Evolutionary conservation across 2,888 invertebrate genomes (phyloP), one percentile per base, ranked within the genome.

Genomic region (Megalurothrips usitatus): DNA sequence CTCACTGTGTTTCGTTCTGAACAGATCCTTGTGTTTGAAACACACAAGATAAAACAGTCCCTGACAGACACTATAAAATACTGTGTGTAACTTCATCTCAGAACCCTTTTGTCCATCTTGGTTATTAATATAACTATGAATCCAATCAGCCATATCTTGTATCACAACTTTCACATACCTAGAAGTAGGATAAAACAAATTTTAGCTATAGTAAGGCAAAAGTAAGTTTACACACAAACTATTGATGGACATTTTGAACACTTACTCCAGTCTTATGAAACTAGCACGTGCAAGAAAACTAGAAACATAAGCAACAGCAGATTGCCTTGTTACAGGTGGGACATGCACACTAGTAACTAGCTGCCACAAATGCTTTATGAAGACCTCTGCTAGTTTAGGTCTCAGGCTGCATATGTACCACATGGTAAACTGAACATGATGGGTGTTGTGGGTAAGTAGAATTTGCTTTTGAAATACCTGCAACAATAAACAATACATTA

Each of bases 11-110:
- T 92, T 92, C 84, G 89, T 91, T 81, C 90, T 90, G 78, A 96
- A 92, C 84, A 98, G 89, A 85, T 97, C 94, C 84, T 92, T 93
- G 86, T 96, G 94, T 82, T 96, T 92, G 86, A 97, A 98, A 0
- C 95, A 94, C 82, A 99, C 92, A 23, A 97, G 89, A 87, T 98
- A 97, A 88, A 99, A 98, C 79, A 98, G 89, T 0, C 96, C 93
- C 87, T 99, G 98, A 84, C 97, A 97, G 6, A 96, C 91, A 0
- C 95, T 92, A 86, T 97, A 97, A 88, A 99, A 99, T 0, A 97
- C 94, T 6, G 92, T 90, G 86, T 99, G 97, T 0, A 93, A 91
- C 84, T 92, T 91, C 0, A 92, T 85, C 84, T 93, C 92, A 19
- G 23, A 23, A 89, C 88, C 84, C 89, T 89, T 0, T 89, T 86